These are phyloP conservation scores for Athetis lepigone DNA, from an alignment of 2,888 invertebrate species.

Conservation along the genomic window DNA sequence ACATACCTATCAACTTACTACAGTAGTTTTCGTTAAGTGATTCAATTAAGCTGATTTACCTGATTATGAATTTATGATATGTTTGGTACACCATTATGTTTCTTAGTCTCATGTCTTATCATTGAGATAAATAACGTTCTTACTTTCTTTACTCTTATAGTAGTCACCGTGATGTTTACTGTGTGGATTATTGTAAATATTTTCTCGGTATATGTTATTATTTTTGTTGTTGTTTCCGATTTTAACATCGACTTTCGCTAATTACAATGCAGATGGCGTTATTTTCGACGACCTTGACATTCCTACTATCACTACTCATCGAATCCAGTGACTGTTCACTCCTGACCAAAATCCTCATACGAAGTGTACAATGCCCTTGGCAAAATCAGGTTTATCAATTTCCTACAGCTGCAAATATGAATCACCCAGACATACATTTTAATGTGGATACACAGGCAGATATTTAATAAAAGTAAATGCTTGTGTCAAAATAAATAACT, in stretches of 20 bases:
- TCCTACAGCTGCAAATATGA: slow-evolving; percentile 19
- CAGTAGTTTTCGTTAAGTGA: no score
- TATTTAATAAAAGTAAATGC: slow-evolving; percentile 18
- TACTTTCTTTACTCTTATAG: background rate
- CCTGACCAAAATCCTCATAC: background rate
- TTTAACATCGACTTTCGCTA: background rate
- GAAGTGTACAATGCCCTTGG: background rate
- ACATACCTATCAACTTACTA: no score
- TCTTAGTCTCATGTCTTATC: no score
- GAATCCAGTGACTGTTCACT: background rate
- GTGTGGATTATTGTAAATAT: background rate
- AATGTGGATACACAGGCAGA: background rate
- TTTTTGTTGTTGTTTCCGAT: background rate
- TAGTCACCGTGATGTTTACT: background rate
- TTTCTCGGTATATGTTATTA: background rate
- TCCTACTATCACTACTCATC: background rate
- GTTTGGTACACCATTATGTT: no score
- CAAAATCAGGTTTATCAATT: slow-evolving; percentile 24
- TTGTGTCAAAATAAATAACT: slow-evolving; percentile 29
- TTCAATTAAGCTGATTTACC: no score
- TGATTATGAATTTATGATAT: no score
- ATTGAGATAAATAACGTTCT: background rate
- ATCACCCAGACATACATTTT: background rate
- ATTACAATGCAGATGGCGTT: background rate
- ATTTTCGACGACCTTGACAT: background rate